Evolutionary conservation across 2,888 invertebrate genomes (phyloP).

Genomic region (Plemyria rubiginata): DNA sequence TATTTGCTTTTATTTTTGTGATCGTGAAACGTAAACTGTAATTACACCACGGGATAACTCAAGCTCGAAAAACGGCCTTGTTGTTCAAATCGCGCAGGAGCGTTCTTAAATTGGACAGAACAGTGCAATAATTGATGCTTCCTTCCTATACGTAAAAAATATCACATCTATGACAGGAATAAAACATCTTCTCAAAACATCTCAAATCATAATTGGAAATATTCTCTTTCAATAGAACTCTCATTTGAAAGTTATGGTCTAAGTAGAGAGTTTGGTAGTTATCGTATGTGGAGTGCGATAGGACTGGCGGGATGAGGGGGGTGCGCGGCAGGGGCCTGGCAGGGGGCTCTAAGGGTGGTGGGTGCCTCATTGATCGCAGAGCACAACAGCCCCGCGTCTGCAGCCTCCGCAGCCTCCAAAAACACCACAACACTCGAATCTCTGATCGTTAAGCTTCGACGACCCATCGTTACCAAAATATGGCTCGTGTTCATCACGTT

Average conservation of each 20-base stretch:
- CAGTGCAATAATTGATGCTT: no score
- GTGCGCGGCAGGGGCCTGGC: conserved; percentile 44
- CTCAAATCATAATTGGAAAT: conserved; percentile 31
- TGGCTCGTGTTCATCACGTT: conserved; percentile 33
- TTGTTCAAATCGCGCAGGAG: no score
- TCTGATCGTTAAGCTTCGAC: conserved; percentile 42
- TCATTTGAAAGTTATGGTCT: conserved; percentile 63
- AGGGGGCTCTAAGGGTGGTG: conserved; percentile 52
- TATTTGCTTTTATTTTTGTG: no score
- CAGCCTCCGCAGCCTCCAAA: conserved; percentile 65
- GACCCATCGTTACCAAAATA: conserved; percentile 39
- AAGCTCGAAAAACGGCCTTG: no score
- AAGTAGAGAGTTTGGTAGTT: conserved; percentile 68
- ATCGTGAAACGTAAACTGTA: no score
- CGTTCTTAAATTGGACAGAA: no score
- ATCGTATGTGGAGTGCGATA: conserved; percentile 54
- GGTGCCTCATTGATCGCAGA: conserved; percentile 80
- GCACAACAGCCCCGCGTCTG: conserved; percentile 71
- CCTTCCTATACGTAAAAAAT: no score
- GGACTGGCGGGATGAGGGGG: conserved; percentile 45
- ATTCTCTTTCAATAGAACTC: conserved; percentile 43
- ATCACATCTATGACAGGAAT: conserved; percentile 22
- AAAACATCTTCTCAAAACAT: conserved; percentile 22
- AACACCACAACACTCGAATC: conserved; percentile 62
- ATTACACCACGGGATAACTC: no score